These are phyloP conservation scores for Mus minutoides DNA, from an alignment of 2,797 vertebrate genomes.

Conservation along the genomic window DNA sequence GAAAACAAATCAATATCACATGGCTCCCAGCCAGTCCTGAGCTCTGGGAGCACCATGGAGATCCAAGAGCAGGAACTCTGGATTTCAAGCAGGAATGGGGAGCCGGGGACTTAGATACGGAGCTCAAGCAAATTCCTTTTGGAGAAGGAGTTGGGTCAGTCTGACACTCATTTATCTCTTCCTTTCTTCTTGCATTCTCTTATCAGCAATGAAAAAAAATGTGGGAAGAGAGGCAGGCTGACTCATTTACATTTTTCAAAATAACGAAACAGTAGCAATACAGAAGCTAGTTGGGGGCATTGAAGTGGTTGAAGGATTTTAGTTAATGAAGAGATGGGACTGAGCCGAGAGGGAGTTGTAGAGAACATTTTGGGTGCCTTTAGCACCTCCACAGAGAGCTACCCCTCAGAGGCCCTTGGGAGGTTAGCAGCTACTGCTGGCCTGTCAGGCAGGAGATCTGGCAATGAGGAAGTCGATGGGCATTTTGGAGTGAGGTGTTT, in stretches of 20 bases:
- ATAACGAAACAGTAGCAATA: background rate
- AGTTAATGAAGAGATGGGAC: background rate
- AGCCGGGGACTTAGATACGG: slow-evolving; percentile 34
- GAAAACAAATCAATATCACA: slow-evolving; percentile 84
- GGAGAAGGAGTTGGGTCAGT: background rate
- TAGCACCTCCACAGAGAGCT: background rate
- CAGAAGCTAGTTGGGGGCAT: background rate
- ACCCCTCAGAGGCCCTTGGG: background rate
- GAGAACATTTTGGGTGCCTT: background rate
- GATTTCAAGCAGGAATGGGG: slow-evolving; percentile 58
- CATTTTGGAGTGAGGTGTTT: background rate
- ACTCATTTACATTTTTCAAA: slow-evolving; percentile 63
- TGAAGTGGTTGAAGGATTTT: background rate
- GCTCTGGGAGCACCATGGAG: slow-evolving; percentile 51
- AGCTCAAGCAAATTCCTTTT: slow-evolving; percentile 38
- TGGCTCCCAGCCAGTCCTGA: slow-evolving; percentile 72
- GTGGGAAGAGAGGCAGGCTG: background rate
- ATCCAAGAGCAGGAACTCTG: slow-evolving; percentile 69
- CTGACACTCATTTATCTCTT: background rate
- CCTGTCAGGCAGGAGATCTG: background rate
- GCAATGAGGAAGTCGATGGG: background rate
- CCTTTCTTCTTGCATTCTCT: background rate
- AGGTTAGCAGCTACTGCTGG: background rate
- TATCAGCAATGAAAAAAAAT: background rate
- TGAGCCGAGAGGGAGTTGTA: background rate